A percentile compares a stretch with the other conserved stretches of the same genome.
These are phyloP conservation scores for Athene cunicularia DNA, from an alignment of 2,113 vertebrate species.

Conservation along the genomic window DNA sequence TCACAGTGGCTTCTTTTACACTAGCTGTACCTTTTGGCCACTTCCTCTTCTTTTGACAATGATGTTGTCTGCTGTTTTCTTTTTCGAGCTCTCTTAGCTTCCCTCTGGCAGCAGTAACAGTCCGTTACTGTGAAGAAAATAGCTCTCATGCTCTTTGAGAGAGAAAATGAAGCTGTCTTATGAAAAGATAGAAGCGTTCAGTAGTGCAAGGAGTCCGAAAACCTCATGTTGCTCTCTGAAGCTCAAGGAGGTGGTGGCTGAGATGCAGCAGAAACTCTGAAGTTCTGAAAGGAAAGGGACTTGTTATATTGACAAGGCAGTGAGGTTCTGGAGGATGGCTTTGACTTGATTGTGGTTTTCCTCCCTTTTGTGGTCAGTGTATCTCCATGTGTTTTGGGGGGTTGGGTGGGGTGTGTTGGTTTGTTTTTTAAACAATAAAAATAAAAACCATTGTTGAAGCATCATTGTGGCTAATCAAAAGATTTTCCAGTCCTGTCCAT, in stretches of 20 bases:
- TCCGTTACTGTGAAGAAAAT: background rate
- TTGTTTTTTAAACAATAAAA: background rate
- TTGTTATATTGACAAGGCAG: background rate
- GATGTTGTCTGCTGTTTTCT: background rate
- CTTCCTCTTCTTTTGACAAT: background rate
- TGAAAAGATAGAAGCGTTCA: background rate
- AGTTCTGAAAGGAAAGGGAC: background rate
- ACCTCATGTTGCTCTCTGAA: background rate
- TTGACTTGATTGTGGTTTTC: background rate
- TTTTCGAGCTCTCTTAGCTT: background rate
- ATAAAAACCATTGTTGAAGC: background rate
- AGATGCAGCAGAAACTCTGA: background rate
- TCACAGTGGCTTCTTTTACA: background rate
- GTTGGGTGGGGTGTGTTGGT: background rate
- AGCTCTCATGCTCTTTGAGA: background rate
- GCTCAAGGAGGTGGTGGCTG: background rate
- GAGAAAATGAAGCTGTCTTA: background rate
- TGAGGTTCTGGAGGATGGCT: background rate
- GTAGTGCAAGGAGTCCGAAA: background rate
- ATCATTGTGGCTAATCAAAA: background rate
- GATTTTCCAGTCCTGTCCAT: background rate
- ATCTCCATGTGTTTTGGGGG: background rate
- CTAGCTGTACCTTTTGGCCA: fast-evolving
- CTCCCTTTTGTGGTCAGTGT: background rate
- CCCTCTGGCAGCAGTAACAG: background rate